Percentiles rank a stretch among this genome's conserved stretches.
phyloP scores from a whole-genome alignment of 2,797 vertebrate genomes.

The Sebastes itinus region DNA sequence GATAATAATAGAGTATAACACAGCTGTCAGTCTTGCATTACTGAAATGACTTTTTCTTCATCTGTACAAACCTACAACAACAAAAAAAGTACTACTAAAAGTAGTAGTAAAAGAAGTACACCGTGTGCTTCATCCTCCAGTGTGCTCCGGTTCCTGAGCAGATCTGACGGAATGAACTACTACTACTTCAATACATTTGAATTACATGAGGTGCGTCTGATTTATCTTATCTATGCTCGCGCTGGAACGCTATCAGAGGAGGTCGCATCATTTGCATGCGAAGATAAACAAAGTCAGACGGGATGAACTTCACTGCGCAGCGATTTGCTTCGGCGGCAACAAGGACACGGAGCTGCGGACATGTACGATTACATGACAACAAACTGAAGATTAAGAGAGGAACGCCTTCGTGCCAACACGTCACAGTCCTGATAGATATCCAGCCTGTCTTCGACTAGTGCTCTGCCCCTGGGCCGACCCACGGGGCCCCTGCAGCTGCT shows the following conservation, averaged over 20 bases:
- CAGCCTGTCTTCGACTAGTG: background rate
- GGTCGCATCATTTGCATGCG: slow-evolving; percentile 39
- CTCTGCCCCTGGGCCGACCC: background rate
- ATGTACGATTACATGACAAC: background rate
- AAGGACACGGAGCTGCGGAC: background rate
- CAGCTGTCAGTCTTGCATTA: background rate
- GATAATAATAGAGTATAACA: background rate
- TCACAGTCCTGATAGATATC: background rate
- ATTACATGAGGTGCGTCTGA: slow-evolving; percentile 30
- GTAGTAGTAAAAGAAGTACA: background rate
- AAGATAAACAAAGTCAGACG: slow-evolving; percentile 23
- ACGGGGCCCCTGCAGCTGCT: background rate
- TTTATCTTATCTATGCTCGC: slow-evolving; percentile 31
- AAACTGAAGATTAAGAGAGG: background rate
- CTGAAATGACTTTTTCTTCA: background rate
- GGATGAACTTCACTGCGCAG: slow-evolving; percentile 2
- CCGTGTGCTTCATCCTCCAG: background rate
- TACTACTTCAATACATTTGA: slow-evolving; percentile 23
- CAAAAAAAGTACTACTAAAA: background rate
- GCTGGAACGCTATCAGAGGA: slow-evolving; percentile 12
- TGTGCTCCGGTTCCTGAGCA: background rate
- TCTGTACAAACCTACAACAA: background rate
- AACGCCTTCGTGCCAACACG: background rate
- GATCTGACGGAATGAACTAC: slow-evolving; percentile 1
- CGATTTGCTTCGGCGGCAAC: background rate